A percentile compares a stretch with the other conserved stretches of the same genome.
Evolutionary conservation across 2,113 vertebrate genomes (phyloP).

Genomic region (Sclerurus mexicanus): DNA sequence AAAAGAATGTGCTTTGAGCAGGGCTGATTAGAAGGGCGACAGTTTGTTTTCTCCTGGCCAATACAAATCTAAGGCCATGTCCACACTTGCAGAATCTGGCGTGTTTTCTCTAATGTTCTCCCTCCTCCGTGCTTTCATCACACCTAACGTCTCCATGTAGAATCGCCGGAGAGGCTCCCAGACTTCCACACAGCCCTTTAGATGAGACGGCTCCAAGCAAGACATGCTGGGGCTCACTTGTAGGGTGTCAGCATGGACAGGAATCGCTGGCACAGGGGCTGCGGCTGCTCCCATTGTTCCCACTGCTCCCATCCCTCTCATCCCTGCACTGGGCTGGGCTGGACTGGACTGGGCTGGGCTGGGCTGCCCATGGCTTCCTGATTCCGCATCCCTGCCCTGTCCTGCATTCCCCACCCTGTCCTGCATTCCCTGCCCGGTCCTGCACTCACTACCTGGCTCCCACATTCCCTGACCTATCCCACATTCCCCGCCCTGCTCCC

Average conservation of each 20-base stretch:
- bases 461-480: not conserved
- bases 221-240: not conserved
- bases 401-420: accelerated
- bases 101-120: not conserved
- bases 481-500: not conserved
- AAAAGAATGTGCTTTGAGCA: slow-evolving; percentile 5
- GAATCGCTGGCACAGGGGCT: not conserved
- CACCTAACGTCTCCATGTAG: not conserved
- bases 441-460: not conserved
- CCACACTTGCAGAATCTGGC: not conserved
- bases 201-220: not conserved
- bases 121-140: not conserved
- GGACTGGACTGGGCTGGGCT: not conserved
- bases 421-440: not conserved
- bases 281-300: not conserved
- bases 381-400: accelerated
- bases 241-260: not conserved
- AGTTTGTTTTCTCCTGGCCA: slow-evolving; percentile 12
- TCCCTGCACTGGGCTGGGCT: accelerated
- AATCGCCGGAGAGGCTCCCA: not conserved
- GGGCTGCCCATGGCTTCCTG: accelerated
- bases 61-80: not conserved
- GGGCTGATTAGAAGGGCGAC: slow-evolving; percentile 24
- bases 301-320: too few species aligned
- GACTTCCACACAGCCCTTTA: not conserved